Conservation (phyloP, 1,140 invertebrate species). For the Saccostrea echinata region DNA sequence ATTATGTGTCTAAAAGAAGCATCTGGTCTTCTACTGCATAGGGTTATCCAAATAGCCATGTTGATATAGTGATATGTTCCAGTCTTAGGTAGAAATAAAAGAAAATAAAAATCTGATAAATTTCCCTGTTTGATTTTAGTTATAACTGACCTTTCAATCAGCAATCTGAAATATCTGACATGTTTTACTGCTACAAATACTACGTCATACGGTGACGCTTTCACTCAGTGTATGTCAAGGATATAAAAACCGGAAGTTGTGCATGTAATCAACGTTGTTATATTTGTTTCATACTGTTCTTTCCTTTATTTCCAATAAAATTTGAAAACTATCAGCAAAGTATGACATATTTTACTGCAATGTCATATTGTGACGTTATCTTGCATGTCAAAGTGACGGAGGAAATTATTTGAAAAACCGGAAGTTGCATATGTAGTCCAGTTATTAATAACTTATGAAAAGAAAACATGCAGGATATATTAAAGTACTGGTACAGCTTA, state of each 20-base stretch:
- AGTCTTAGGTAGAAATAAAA: constrained; percentile 8
- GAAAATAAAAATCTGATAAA: constrained; percentile 23
- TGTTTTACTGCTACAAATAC: background rate
- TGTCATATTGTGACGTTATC: background rate
- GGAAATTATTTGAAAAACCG: too few species aligned
- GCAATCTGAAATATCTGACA: background rate
- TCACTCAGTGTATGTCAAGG: background rate
- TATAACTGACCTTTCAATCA: background rate
- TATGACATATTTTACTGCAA: background rate
- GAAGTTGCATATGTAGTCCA: too few species aligned
- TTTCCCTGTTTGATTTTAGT: background rate
- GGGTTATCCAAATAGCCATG: constrained; percentile 26
- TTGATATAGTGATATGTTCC: constrained; percentile 21
- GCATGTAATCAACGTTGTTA: background rate
- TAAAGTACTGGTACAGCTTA: too few species aligned
- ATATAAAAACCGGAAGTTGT: background rate
- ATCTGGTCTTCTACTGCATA: background rate
- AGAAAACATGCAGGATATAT: too few species aligned
- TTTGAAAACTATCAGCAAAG: too few species aligned
- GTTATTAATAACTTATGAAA: too few species aligned
- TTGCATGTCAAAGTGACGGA: too few species aligned
- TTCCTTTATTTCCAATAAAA: too few species aligned
- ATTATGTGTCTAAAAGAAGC: constrained; percentile 22
- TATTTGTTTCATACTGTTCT: background rate
- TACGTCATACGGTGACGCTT: background rate